These are phyloP conservation scores for Autographa pulchrina DNA, from an alignment of 2,888 invertebrate genomes.

Conservation along the genomic window DNA sequence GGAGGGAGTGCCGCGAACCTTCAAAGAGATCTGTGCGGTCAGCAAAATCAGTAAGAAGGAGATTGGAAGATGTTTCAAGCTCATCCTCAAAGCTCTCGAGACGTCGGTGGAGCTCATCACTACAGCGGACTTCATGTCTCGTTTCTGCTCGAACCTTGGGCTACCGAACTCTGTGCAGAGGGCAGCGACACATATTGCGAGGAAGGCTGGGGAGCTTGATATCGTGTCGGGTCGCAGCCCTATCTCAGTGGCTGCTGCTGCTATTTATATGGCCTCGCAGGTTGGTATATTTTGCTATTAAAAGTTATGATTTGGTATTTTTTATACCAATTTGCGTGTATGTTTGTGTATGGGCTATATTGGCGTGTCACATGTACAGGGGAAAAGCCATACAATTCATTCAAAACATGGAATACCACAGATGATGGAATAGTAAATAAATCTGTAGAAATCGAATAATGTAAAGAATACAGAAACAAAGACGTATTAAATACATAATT, in stretches of 20 bases:
- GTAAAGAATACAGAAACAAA: background rate
- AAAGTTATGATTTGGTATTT: no score
- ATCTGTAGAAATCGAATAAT: no score
- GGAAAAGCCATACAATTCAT: no score
- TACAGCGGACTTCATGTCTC: slow-evolving; percentile 99
- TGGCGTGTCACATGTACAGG: no score
- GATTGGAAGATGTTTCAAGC: slow-evolving; percentile 99
- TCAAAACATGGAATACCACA: no score
- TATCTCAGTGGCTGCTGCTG: slow-evolving; percentile 99
- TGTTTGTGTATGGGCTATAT: no score
- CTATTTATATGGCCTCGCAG: slow-evolving; percentile 99
- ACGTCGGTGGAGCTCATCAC: slow-evolving; percentile 99
- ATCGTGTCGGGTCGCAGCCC: slow-evolving; percentile 99
- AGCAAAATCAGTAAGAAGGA: slow-evolving; percentile 99
- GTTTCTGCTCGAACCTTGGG: slow-evolving; percentile 98
- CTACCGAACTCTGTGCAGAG: slow-evolving; percentile 96
- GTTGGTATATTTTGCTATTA: no score
- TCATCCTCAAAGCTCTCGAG: slow-evolving; percentile 98
- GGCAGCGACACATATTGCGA: slow-evolving; percentile 98
- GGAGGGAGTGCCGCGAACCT: slow-evolving; percentile 99
- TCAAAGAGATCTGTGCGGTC: slow-evolving; percentile 99
- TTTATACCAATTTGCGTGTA: no score
- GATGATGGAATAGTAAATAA: no score
- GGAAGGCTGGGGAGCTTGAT: slow-evolving; percentile 98
- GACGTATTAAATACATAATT: background rate